Evolutionary conservation across 2,113 vertebrate genomes (phyloP).

Genomic region (Anseranas semipalmata): DNA sequence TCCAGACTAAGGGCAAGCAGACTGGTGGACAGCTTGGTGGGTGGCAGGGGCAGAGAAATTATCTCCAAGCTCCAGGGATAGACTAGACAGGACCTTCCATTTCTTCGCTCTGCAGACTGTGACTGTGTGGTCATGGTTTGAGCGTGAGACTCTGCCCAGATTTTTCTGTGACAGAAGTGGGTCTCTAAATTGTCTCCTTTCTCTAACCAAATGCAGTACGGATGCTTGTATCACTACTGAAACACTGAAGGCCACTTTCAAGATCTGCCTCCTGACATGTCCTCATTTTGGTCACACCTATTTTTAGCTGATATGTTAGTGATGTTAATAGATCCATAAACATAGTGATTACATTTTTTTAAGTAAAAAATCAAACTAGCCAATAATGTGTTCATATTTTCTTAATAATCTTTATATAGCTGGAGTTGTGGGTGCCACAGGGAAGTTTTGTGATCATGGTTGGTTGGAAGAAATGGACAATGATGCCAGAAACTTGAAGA

Average conservation of each 20-base stretch:
- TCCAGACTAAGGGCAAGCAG: background rate
- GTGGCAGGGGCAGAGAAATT: background rate
- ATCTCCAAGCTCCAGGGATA: background rate
- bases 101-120: background rate
- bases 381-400: background rate
- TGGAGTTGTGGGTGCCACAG: background rate
- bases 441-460: background rate
- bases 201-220: background rate
- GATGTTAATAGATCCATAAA: background rate
- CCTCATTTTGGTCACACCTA: background rate
- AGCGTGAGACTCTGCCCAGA: background rate
- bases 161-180: background rate
- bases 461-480: conserved; percentile 2
- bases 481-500: background rate
- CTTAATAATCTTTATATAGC: background rate
- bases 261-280: background rate
- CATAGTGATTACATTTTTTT: background rate
- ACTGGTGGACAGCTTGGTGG: background rate
- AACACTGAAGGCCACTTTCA: background rate
- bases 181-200: background rate
- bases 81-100: background rate
- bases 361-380: background rate
- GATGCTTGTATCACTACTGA: background rate
- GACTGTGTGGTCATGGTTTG: background rate
- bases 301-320: background rate